phyloP scores from a whole-genome alignment of 2,888 invertebrate genomes.

The Allolobophora icterica region DNA sequence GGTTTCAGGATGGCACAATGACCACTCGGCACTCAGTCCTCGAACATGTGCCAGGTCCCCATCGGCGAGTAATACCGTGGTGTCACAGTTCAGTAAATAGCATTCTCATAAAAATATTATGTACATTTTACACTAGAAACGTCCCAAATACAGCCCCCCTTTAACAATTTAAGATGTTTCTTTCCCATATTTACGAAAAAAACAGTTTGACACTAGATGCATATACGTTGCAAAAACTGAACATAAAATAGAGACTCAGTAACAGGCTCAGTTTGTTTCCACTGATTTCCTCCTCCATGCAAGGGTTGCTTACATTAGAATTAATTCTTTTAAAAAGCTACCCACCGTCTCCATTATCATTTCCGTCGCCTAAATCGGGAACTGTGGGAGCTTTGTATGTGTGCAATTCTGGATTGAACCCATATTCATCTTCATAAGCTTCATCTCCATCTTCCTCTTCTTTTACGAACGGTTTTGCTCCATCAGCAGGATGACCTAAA shows the following conservation, averaged over 20 bases:
- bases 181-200: background rate
- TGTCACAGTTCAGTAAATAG: too few relatives aligned
- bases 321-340: background rate
- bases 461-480: background rate
- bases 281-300: too few relatives aligned
- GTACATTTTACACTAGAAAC: background rate
- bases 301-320: background rate
- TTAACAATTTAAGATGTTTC: background rate
- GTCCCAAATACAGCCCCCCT: too few relatives aligned
- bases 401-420: constrained; percentile 26
- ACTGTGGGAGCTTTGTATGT: background rate
- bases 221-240: background rate
- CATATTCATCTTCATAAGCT: constrained; percentile 27
- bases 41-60: too few relatives aligned
- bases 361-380: background rate
- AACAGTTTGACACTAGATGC: background rate
- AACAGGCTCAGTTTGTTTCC: background rate
- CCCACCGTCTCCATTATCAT: background rate
- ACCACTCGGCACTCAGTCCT: too few relatives aligned
- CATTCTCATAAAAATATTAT: too few relatives aligned
- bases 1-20: too few relatives aligned
- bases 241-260: background rate
- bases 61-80: too few relatives aligned
- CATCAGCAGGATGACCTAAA: background rate
- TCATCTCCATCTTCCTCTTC: constrained; percentile 31